Conservation (phyloP, 2,797 vertebrate species). For the Ateles fusciceps region DNA sequence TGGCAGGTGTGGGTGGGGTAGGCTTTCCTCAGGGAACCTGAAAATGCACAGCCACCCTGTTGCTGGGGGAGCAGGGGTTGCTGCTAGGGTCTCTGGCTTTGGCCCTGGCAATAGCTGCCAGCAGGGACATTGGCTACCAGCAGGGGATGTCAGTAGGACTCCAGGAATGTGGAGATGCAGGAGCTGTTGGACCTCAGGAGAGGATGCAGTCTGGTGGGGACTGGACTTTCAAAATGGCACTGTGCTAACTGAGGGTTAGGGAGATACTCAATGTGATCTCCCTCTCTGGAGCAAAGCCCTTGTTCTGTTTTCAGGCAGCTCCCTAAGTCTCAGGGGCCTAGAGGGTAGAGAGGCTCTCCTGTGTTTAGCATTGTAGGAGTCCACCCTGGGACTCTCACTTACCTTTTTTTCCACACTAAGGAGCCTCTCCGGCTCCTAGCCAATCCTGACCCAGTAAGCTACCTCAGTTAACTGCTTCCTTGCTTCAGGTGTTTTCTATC, state of each 20-base stretch:
- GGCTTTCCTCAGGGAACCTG: neutral
- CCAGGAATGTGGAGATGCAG: neutral
- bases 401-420: neutral
- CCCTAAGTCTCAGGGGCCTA: neutral
- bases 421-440: neutral
- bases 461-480: neutral
- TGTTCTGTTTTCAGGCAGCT: neutral
- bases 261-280: neutral
- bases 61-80: neutral
- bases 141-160: neutral
- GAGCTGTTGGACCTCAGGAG: neutral
- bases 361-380: neutral
- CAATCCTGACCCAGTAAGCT: neutral
- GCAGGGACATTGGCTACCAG: neutral
- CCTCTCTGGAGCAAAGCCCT: neutral
- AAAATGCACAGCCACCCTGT: neutral
- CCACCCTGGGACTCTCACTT: neutral
- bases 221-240: neutral
- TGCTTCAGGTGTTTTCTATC: neutral
- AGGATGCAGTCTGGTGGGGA: neutral
- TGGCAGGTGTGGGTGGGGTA: neutral
- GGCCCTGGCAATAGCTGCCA: neutral
- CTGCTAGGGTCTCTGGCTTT: neutral
- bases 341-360: neutral
- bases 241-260: neutral